Conservation (phyloP, 2,888 invertebrate genomes). For the Acanthacorydalis orientalis region DNA sequence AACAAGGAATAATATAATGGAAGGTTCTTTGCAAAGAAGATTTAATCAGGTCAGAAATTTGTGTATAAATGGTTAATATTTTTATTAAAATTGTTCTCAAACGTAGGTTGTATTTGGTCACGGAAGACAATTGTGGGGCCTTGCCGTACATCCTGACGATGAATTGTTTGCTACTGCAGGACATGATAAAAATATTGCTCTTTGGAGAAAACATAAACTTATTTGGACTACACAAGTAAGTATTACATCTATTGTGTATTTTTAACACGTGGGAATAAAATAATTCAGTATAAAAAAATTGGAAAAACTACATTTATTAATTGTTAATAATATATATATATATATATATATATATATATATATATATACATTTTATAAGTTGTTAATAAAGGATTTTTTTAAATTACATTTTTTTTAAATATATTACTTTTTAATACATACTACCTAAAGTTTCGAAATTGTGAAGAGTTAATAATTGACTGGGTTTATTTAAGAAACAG, state of each 20-base stretch:
- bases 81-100: conserved; percentile 3
- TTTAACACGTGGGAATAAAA: background rate
- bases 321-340: too few species aligned
- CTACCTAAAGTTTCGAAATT: too few species aligned
- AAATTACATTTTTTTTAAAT: too few species aligned
- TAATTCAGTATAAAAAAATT: background rate
- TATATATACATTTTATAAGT: too few species aligned
- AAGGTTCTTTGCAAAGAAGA: conserved; percentile 75
- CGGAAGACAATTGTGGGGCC: conserved; percentile 70
- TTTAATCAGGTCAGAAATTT: conserved; percentile 49
- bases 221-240: conserved; percentile 70
- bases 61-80: background rate
- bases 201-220: conserved; percentile 80
- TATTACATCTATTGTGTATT: background rate
- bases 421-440: too few species aligned
- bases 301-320: background rate
- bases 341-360: too few species aligned
- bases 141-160: conserved; percentile 80
- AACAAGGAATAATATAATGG: conserved; percentile 73
- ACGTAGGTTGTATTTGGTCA: conserved; percentile 70
- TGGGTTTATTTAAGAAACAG: too few species aligned
- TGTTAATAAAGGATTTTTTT: too few species aligned
- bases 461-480: too few species aligned
- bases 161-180: conserved; percentile 86
- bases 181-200: conserved; percentile 74